Conservation (phyloP, 2,113 vertebrate genomes). For the Mesocricetus auratus region DNA sequence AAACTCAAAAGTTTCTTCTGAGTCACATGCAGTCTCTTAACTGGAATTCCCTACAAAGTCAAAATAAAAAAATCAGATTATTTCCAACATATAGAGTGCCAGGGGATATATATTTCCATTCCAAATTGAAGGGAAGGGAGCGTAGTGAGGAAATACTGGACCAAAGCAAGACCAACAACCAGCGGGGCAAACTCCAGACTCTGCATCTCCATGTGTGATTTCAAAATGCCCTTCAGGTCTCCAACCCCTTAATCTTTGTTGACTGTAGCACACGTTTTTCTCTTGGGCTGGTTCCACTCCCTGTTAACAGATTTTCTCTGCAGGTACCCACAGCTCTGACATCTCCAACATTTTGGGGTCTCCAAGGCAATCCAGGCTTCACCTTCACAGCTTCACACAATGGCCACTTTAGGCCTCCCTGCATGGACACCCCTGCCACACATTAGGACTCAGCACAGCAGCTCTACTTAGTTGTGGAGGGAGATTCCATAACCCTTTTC, state of each 20-base stretch:
- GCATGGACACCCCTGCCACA: neutral
- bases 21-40: neutral
- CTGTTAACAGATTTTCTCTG: neutral
- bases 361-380: neutral
- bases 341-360: neutral
- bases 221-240: neutral
- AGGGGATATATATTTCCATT: neutral
- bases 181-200: neutral
- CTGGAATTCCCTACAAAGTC: neutral
- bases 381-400: neutral
- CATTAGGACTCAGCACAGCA: neutral
- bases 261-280: neutral
- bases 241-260: neutral
- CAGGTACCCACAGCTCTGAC: neutral
- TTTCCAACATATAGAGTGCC: neutral
- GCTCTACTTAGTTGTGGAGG: neutral
- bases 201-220: neutral
- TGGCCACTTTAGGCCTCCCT: neutral
- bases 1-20: neutral
- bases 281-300: neutral
- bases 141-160: neutral
- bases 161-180: neutral
- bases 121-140: neutral
- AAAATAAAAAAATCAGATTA: neutral
- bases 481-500: neutral